These are phyloP conservation scores for Drosophila azteca DNA, from an alignment of 1,140 invertebrate species.

Conservation along the genomic window DNA sequence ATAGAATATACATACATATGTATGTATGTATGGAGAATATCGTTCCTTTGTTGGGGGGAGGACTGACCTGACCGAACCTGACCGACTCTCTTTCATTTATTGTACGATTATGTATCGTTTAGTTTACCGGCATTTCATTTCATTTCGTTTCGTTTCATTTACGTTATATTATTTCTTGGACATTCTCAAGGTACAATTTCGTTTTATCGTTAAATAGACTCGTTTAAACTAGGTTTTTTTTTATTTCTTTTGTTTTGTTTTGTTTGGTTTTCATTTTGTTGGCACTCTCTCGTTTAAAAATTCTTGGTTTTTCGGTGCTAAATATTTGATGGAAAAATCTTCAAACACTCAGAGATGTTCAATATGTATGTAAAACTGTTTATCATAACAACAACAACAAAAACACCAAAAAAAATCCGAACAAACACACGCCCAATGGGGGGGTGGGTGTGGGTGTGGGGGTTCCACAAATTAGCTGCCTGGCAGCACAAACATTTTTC, in stretches of 20 bases:
- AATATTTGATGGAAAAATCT: conserved; percentile 76
- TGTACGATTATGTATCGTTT: conserved; percentile 54
- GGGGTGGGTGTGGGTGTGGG: background rate
- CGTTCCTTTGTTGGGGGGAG: conserved; percentile 44
- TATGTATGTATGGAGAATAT: conserved; percentile 2
- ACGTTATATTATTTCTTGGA: conserved; percentile 28
- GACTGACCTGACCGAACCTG: conserved; percentile 12
- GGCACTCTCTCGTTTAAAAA: conserved; percentile 62
- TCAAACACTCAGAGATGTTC: conserved; percentile 76
- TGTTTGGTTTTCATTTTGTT: conserved; percentile 33
- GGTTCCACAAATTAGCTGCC: conserved; percentile 47
- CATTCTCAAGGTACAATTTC: conserved; percentile 69
- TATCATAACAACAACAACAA: conserved; percentile 39
- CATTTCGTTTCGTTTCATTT: too few species aligned
- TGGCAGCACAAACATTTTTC: conserved; percentile 17
- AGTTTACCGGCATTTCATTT: conserved; percentile 21
- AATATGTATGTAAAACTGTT: conserved; percentile 70
- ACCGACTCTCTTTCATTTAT: conserved; percentile 29
- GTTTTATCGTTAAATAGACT: conserved; percentile 34
- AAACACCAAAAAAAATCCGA: conserved; percentile 30
- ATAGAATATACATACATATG: conserved; percentile 20
- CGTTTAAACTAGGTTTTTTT: conserved; percentile 21
- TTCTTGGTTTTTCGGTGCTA: conserved; percentile 48
- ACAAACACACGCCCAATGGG: conserved; percentile 6
- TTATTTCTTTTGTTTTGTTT: conserved; percentile 30